Evolutionary conservation across 2,113 vertebrate genomes (phyloP).

Genomic region (Clupea harengus): DNA sequence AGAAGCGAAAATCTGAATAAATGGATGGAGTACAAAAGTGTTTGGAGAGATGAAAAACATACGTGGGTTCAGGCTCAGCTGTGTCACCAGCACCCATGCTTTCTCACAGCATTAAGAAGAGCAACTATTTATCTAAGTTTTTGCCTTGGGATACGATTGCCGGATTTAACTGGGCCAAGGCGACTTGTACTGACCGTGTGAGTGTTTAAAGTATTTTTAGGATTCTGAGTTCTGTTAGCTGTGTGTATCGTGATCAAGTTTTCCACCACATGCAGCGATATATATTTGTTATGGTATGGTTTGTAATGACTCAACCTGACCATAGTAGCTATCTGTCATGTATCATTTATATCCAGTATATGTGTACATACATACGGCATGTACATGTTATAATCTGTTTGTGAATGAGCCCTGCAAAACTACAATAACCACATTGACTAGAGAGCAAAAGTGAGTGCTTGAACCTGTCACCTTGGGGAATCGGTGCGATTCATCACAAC

Average conservation of each 20-base stretch:
- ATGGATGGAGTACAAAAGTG: not conserved
- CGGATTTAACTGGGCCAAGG: not conserved
- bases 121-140: not conserved
- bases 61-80: not conserved
- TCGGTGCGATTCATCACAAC: too few species aligned
- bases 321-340: too few species aligned
- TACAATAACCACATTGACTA: too few species aligned
- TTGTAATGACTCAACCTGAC: too few species aligned
- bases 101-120: not conserved
- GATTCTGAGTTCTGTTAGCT: not conserved
- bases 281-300: too few species aligned
- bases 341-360: too few species aligned
- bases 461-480: too few species aligned
- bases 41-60: not conserved
- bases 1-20: not conserved
- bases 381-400: too few species aligned
- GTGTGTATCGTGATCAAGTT: not conserved
- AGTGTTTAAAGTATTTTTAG: slow-evolving; percentile 41
- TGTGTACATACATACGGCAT: too few species aligned
- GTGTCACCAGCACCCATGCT: not conserved
- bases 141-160: not conserved
- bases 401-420: too few species aligned
- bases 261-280: not conserved
- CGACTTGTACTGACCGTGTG: slow-evolving; percentile 52
- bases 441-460: too few species aligned